These are phyloP conservation scores for Druceiella hillmani DNA, from an alignment of 2,888 invertebrate species.

Conservation along the genomic window DNA sequence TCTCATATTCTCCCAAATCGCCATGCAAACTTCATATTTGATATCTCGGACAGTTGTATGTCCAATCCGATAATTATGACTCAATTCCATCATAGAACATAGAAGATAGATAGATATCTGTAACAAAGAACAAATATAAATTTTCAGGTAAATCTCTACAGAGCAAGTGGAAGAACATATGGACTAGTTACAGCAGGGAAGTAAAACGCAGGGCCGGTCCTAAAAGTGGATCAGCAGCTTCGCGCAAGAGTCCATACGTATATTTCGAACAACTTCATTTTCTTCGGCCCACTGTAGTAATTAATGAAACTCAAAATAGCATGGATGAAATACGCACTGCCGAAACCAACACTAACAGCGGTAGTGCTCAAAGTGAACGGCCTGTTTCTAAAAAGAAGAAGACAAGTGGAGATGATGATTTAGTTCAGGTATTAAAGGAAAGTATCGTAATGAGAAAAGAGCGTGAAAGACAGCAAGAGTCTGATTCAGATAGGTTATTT, in stretches of 20 bases:
- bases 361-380: conserved; percentile 23
- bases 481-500: conserved; percentile 26
- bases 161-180: conserved; percentile 28
- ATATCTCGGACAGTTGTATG: too few relatives aligned
- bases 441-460: conserved; percentile 26
- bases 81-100: too few relatives aligned
- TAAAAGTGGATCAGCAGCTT: conserved; percentile 27
- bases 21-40: too few relatives aligned
- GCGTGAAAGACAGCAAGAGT: conserved; percentile 26
- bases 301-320: conserved; percentile 25
- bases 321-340: conserved; percentile 25
- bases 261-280: conserved; percentile 27
- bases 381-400: conserved; percentile 26
- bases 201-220: conserved; percentile 24
- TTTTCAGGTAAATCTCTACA: too few relatives aligned
- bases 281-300: conserved; percentile 25
- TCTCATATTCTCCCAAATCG: too few relatives aligned
- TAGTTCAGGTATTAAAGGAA: conserved; percentile 23
- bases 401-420: conserved; percentile 25
- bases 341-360: conserved; percentile 22
- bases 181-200: conserved; percentile 26
- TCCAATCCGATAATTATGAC: too few relatives aligned
- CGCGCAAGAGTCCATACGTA: conserved; percentile 24
- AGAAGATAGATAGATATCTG: too few relatives aligned
- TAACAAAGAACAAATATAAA: too few relatives aligned